Conservation (phyloP, 2,888 invertebrate species). For the Aphrophora alni region DNA sequence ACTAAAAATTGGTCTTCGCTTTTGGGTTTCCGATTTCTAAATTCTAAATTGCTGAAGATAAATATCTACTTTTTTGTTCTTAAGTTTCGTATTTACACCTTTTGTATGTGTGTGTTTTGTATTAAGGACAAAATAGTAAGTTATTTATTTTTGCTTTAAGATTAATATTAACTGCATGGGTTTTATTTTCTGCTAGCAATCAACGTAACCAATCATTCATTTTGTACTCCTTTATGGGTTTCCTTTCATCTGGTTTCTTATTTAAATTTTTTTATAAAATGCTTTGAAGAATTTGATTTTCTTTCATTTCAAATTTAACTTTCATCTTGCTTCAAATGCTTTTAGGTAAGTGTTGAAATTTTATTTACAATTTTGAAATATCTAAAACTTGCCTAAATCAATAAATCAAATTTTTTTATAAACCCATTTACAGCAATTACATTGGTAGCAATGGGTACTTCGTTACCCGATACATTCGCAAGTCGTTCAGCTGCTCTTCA, state of each 20-base stretch:
- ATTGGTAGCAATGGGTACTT: constrained; percentile 65
- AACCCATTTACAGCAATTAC: constrained; percentile 57
- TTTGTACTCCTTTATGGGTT: not conserved
- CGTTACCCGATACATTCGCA: constrained; percentile 66
- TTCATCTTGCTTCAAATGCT: not conserved
- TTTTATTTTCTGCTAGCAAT: not conserved
- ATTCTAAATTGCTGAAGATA: no score
- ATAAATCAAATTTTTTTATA: not conserved
- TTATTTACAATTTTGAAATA: not conserved
- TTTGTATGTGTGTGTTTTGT: no score
- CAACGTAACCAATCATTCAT: not conserved
- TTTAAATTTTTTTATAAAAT: no score
- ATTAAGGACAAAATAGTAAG: no score
- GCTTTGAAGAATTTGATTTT: not conserved
- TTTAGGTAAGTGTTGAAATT: not conserved
- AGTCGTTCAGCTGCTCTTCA: constrained; percentile 62
- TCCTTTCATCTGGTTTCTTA: not conserved
- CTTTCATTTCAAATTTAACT: not conserved
- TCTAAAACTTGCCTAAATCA: not conserved
- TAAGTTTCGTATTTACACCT: no score
- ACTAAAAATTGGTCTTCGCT: no score
- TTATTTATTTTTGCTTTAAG: no score
- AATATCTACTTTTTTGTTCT: no score
- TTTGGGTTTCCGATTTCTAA: no score
- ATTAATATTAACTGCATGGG: no score